Base-by-base conservation (phyloP, 2,797 vertebrate genomes). In the Otolemur crassicaudatus region DNA sequence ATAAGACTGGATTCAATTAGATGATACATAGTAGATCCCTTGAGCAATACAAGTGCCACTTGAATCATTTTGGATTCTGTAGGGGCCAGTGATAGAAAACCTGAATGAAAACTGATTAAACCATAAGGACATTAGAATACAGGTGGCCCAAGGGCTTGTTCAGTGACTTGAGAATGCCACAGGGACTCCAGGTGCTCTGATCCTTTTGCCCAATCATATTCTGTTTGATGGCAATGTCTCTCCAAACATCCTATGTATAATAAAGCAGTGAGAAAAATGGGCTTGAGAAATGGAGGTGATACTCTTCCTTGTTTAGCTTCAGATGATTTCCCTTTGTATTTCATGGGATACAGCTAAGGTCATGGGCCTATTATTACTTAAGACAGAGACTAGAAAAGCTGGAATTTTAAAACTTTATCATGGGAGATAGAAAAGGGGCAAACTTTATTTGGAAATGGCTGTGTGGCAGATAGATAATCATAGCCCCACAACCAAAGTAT, bases 41-140 rank as follows among this genome's bases (percentile, higher is more conserved):
- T 85, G 46, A 83, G 31, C 67, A 72, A 92, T 65, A 63, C 12
- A 92, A 40, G 88, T 88, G 70, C 11, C 31, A 40, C 8, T 69
- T 87, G 23, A 90, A 27, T 56, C 46, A 67, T 58, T 60, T 9
- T 25, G 49, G 58, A 75, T 85, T 23, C 31, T 87, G 85, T 58
- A 91, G 27, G 61, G 60, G 16, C 16, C 77, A 65, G 10, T 72
- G 61, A 92, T 27, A 65, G 13, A 70, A 94, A 88, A 37, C 2
- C 10, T 29, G 11, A 63, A 16, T 53, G 37, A 86, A 94, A 79
- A 72, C 70, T 83, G 8, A 91, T 69, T 31, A 63, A 93, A 65
- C 11, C 3, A 22, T 87, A 61, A 61, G 29, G 58, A 63, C 27
- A 69, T 73, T 60, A 84, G 31, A 34, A 86, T 27, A 9, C 43